Percentiles rank a stretch among this genome's conserved stretches.
These are phyloP conservation scores for Tridacna gigas DNA, from an alignment of 2,888 invertebrate species.

Conservation along the genomic window DNA sequence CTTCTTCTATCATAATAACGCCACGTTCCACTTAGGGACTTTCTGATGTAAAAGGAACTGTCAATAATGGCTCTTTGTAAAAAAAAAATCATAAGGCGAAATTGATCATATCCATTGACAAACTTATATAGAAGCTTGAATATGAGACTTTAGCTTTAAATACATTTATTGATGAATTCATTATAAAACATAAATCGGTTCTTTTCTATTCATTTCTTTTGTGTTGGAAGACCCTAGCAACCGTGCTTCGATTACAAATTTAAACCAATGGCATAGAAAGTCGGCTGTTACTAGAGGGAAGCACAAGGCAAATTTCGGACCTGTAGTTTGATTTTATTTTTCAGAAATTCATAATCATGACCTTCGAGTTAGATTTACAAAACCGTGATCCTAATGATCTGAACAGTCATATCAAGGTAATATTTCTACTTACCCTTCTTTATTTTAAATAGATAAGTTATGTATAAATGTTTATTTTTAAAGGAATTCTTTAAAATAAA, in stretches of 20 bases:
- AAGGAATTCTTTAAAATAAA: neutral
- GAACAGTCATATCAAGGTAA: conserved; percentile 55
- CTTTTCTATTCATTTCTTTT: conserved; percentile 22
- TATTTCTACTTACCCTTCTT: neutral
- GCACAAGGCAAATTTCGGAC: neutral
- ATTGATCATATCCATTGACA: neutral
- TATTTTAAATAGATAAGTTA: neutral
- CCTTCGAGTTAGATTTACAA: conserved; percentile 32
- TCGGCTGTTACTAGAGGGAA: neutral
- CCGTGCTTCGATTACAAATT: conserved; percentile 10
- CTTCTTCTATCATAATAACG: too few relatives aligned
- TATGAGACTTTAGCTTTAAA: neutral
- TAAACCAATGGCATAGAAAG: neutral
- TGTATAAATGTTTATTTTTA: neutral
- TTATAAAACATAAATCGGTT: neutral
- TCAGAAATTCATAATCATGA: neutral
- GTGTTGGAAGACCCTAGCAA: conserved; percentile 14
- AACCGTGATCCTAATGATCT: conserved; percentile 58
- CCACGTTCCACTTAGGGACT: neutral
- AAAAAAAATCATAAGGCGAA: conserved; percentile 7
- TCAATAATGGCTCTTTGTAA: neutral
- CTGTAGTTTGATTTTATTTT: neutral
- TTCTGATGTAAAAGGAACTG: neutral
- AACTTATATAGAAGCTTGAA: neutral
- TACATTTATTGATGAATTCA: conserved; percentile 5